These are phyloP conservation scores for Erebia ligea DNA, from an alignment of 2,888 invertebrate species.

Conservation along the genomic window DNA sequence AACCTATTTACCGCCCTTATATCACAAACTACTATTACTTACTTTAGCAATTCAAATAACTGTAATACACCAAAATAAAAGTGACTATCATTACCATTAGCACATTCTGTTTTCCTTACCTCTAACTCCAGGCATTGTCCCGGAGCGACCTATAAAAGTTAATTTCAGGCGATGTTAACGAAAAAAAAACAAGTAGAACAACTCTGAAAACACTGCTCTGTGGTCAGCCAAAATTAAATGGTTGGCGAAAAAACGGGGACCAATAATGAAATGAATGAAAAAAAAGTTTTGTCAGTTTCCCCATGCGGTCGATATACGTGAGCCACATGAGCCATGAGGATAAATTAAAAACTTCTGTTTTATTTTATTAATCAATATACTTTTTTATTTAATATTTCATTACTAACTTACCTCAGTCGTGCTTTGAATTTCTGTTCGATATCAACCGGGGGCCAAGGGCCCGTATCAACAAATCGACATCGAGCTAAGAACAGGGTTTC, in stretches of 20 bases:
- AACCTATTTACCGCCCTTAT: too few species aligned
- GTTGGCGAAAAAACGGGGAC: slow-evolving; percentile 21
- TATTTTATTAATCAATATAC: background rate
- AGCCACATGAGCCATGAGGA: too few species aligned
- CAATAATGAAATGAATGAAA: background rate
- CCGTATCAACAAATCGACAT: too few species aligned
- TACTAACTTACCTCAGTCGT: background rate
- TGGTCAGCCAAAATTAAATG: slow-evolving; percentile 50
- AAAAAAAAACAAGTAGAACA: slow-evolving; percentile 40
- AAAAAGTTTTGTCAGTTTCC: background rate
- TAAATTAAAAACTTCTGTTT: background rate
- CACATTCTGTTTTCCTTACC: slow-evolving; percentile 11
- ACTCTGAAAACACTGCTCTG: slow-evolving; percentile 42
- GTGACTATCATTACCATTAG: slow-evolving; percentile 15
- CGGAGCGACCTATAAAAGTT: slow-evolving; percentile 45
- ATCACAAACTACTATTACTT: too few species aligned
- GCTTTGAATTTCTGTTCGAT: too few species aligned
- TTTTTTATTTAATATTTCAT: background rate
- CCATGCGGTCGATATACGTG: background rate
- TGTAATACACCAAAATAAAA: slow-evolving; percentile 2
- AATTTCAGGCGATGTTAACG: slow-evolving; percentile 41
- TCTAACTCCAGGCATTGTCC: slow-evolving; percentile 25
- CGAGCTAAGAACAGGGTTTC: too few species aligned
- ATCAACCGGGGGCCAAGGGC: too few species aligned
- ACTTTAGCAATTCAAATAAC: background rate